Evolutionary conservation across 2,888 invertebrate genomes (phyloP).

Genomic region (Hermaeophaga mercurialis): DNA sequence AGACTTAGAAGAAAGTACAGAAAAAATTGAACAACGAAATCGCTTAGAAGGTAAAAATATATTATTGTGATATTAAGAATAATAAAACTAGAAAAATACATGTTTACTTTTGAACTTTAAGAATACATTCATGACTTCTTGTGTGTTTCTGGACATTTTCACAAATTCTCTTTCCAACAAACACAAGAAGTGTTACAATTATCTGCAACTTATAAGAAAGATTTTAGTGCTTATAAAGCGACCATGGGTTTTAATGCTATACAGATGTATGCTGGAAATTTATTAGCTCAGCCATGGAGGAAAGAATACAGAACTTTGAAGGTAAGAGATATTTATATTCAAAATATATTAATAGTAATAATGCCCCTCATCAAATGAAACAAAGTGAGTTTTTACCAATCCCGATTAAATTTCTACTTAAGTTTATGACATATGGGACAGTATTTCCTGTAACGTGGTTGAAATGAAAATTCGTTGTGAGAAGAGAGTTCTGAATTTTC

Average conservation of each 20-base stretch:
- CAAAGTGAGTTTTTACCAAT: too few relatives aligned
- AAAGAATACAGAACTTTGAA: conserved; percentile 82
- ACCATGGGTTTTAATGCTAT: conserved; percentile 84
- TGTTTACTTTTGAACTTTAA: conserved; percentile 52
- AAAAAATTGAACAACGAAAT: conserved; percentile 75
- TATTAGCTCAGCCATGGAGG: conserved; percentile 87
- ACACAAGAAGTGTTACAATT: conserved; percentile 77
- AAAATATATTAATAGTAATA: neutral
- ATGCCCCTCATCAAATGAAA: too few relatives aligned
- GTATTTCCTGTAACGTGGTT: too few relatives aligned
- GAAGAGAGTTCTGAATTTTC: too few relatives aligned
- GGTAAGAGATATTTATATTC: conserved; percentile 59
- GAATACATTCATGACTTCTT: conserved; percentile 80
- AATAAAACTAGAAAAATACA: neutral
- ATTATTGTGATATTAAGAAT: neutral
- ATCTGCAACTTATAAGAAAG: conserved; percentile 70
- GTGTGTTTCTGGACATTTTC: conserved; percentile 76
- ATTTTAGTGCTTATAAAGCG: conserved; percentile 82
- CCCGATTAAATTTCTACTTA: too few relatives aligned
- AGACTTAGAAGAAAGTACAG: conserved; percentile 78
- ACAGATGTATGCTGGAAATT: conserved; percentile 83
- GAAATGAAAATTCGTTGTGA: too few relatives aligned
- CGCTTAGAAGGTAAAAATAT: conserved; percentile 72
- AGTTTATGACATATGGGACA: too few relatives aligned
- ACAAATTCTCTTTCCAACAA: conserved; percentile 77